phyloP scores from a whole-genome alignment of 2,797 vertebrate genomes.

The Xiphorhynchus erythropygius region DNA sequence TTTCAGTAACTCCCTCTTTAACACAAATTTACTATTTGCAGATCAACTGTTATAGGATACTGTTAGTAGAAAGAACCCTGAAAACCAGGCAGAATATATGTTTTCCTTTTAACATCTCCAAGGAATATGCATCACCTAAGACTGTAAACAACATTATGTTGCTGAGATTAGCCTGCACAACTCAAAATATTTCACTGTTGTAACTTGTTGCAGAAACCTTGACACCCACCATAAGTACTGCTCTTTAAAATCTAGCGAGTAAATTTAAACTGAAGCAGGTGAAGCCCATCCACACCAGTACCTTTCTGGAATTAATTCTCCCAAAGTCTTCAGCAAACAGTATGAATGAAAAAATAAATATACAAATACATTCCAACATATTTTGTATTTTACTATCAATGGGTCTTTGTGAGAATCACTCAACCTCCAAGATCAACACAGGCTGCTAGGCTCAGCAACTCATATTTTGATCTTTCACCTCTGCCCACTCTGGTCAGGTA shows the following conservation, averaged over 20 bases:
- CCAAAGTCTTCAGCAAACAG: background rate
- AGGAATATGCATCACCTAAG: background rate
- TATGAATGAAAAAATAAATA: background rate
- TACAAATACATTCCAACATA: background rate
- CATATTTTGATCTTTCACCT: constrained; percentile 54
- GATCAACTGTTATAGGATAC: background rate
- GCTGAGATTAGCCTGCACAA: background rate
- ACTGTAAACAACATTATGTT: background rate
- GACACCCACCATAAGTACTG: background rate
- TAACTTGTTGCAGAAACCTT: background rate
- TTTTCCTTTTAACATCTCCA: constrained; percentile 24
- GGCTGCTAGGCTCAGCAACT: constrained; percentile 25
- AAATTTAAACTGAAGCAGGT: background rate
- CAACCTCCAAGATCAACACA: constrained; percentile 4
- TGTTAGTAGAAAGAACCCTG: background rate
- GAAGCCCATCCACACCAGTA: background rate
- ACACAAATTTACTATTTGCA: background rate
- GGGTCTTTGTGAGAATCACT: constrained; percentile 20
- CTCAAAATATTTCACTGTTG: background rate
- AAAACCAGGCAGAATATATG: background rate
- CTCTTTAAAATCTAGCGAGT: background rate
- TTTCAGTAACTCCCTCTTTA: background rate
- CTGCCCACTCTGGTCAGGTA: constrained; percentile 64
- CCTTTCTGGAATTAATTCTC: constrained; percentile 12
- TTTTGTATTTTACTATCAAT: background rate